These are phyloP conservation scores for Centropus unirufus DNA, from an alignment of 2,113 vertebrate genomes.

Conservation along the genomic window DNA sequence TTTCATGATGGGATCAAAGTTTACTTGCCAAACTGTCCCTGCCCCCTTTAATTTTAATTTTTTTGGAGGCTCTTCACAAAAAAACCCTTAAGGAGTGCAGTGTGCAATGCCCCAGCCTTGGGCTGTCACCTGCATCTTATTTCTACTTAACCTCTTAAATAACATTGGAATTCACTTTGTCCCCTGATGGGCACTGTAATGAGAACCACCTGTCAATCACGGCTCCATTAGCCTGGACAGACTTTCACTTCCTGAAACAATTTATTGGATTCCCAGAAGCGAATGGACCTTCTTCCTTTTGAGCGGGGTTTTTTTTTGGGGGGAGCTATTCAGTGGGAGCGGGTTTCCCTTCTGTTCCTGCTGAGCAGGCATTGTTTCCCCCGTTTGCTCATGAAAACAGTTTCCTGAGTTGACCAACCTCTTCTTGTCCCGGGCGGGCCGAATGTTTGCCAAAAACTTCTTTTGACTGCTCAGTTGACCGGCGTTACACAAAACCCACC, in stretches of 20 bases:
- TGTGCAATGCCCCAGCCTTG: slow-evolving; percentile 27
- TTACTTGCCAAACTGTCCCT: not conserved
- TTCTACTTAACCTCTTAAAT: slow-evolving; percentile 70
- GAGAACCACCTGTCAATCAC: slow-evolving; percentile 85
- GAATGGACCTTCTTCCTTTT: slow-evolving; percentile 74
- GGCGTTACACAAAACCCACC: slow-evolving; percentile 77
- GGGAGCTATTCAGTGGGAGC: slow-evolving; percentile 76
- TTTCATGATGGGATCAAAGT: not conserved
- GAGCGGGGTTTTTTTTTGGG: slow-evolving; percentile 63
- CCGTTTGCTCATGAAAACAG: slow-evolving; percentile 81
- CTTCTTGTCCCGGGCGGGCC: slow-evolving; percentile 66
- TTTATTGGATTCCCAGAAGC: slow-evolving; percentile 85
- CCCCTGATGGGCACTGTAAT: slow-evolving; percentile 79
- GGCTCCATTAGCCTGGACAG: slow-evolving; percentile 81
- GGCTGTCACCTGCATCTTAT: slow-evolving; percentile 69
- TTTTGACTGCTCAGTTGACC: slow-evolving; percentile 62
- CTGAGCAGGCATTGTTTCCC: slow-evolving; percentile 80
- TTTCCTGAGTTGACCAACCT: slow-evolving; percentile 85
- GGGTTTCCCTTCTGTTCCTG: slow-evolving; percentile 78
- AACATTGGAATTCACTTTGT: slow-evolving; percentile 75
- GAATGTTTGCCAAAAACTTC: slow-evolving; percentile 78
- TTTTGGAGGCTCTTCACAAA: not conserved
- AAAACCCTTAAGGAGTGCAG: not conserved
- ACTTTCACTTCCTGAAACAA: slow-evolving; percentile 83
- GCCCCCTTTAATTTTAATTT: not conserved